phyloP scores from a whole-genome alignment of 2,888 invertebrate genomes.

The Eurytoma adleriae region DNA sequence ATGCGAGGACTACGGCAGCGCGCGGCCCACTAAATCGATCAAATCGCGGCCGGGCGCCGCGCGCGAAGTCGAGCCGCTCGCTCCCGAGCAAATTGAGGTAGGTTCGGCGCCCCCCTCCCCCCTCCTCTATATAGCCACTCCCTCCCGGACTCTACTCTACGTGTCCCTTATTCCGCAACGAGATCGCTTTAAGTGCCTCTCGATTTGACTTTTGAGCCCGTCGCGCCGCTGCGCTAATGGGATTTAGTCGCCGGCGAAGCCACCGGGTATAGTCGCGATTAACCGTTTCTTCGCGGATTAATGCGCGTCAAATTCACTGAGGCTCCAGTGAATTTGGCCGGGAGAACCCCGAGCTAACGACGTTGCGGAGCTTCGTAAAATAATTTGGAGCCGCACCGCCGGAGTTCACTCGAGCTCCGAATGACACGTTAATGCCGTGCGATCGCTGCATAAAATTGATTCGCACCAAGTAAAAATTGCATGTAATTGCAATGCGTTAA shows the following conservation, averaged over 20 bases:
- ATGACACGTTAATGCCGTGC: too few relatives aligned
- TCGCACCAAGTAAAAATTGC: too few relatives aligned
- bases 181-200: background rate
- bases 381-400: too few relatives aligned
- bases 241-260: background rate
- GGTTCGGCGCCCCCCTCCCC: slow-evolving; percentile 8
- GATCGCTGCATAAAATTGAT: too few relatives aligned
- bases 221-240: background rate
- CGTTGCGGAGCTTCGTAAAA: too few relatives aligned
- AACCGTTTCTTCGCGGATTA: too few relatives aligned
- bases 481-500: too few relatives aligned
- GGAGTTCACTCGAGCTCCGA: too few relatives aligned
- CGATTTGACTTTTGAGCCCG: background rate
- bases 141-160: slow-evolving; percentile 2
- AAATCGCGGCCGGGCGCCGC: slow-evolving; percentile 31
- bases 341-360: too few relatives aligned
- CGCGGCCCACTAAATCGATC: slow-evolving; percentile 48
- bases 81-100: slow-evolving; percentile 21
- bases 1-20: slow-evolving; percentile 36
- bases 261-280: too few relatives aligned
- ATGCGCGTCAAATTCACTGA: too few relatives aligned
- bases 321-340: too few relatives aligned
- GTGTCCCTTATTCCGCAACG: slow-evolving; percentile 37
- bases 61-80: slow-evolving; percentile 21
- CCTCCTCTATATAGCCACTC: slow-evolving; percentile 1